Evolutionary conservation across 1,140 invertebrate species (phyloP).

Genomic region (Drosophila micromelanica): DNA sequence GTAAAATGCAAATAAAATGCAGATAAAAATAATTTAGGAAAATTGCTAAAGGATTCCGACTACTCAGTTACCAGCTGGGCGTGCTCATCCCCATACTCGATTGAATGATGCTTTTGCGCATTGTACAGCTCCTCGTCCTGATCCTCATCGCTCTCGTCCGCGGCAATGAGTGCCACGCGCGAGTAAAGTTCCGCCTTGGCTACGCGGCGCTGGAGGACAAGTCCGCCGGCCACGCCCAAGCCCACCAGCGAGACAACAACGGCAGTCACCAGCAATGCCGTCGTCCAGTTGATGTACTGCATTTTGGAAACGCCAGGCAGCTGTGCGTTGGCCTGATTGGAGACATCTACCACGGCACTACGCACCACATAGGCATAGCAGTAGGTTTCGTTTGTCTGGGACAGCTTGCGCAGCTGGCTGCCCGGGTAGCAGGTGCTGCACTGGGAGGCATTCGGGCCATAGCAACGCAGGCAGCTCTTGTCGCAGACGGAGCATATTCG

Average conservation of each 20-base stretch:
- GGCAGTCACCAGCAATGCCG: constrained; percentile 42
- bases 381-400: constrained; percentile 60
- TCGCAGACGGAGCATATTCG: constrained; percentile 61
- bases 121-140: constrained; percentile 54
- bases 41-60: not conserved
- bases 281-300: constrained; percentile 41
- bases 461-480: constrained; percentile 61
- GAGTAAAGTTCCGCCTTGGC: constrained; percentile 42
- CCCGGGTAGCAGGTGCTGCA: constrained; percentile 70
- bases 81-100: not conserved
- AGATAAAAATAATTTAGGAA: constrained; percentile 16
- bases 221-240: constrained; percentile 40
- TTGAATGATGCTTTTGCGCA: constrained; percentile 11
- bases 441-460: constrained; percentile 59
- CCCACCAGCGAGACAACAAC: constrained; percentile 53
- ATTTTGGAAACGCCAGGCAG: not conserved
- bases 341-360: constrained; percentile 58
- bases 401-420: constrained; percentile 65
- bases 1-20: constrained; percentile 1
- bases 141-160: constrained; percentile 59
- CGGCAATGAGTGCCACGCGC: constrained; percentile 59
- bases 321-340: not conserved
- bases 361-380: constrained; percentile 75
- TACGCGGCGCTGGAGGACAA: constrained; percentile 41
- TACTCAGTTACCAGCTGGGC: not conserved